Evolutionary conservation across 2,888 invertebrate genomes (phyloP).

Genomic region (Carterocephalus palaemon): DNA sequence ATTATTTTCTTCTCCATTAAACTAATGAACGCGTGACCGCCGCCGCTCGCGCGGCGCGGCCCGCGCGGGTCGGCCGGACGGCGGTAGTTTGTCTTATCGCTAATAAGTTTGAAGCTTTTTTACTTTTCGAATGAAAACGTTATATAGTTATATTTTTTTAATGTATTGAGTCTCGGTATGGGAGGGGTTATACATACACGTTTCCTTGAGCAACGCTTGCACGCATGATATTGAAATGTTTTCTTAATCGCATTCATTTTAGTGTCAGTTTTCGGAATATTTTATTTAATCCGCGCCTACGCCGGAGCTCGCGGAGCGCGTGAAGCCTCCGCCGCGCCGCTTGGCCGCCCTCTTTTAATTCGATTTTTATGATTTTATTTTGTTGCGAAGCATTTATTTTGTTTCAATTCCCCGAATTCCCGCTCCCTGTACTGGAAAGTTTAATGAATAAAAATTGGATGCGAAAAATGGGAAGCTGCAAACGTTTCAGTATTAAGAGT

Average conservation of each 20-base stretch:
- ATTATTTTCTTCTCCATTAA: constrained; percentile 21
- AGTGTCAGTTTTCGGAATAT: constrained; percentile 7
- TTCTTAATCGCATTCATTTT: too few relatives aligned
- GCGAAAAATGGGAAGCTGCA: constrained; percentile 4
- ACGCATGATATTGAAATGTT: too few relatives aligned
- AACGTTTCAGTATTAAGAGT: constrained; percentile 6
- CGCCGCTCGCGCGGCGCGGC: constrained; percentile 11
- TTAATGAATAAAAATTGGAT: constrained; percentile 12
- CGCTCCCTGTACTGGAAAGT: constrained; percentile 8
- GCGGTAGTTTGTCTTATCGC: constrained; percentile 5
- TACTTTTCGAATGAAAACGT: too few relatives aligned
- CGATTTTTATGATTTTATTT: constrained; percentile 23
- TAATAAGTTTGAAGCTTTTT: too few relatives aligned
- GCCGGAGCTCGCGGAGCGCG: constrained; percentile 9
- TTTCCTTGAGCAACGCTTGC: too few relatives aligned
- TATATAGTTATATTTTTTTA: too few relatives aligned
- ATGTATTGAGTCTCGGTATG: too few relatives aligned
- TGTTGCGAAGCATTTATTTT: constrained; percentile 21
- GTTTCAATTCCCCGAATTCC: constrained; percentile 14
- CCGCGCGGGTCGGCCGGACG: constrained; percentile 12
- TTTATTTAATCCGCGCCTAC: constrained; percentile 18
- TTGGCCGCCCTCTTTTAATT: constrained; percentile 27
- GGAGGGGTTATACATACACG: too few relatives aligned
- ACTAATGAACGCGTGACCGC: constrained; percentile 21
- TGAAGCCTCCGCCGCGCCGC: constrained; percentile 18